Base-by-base conservation (phyloP, 2,888 invertebrate species). In the Chymomyza amoena region DNA sequence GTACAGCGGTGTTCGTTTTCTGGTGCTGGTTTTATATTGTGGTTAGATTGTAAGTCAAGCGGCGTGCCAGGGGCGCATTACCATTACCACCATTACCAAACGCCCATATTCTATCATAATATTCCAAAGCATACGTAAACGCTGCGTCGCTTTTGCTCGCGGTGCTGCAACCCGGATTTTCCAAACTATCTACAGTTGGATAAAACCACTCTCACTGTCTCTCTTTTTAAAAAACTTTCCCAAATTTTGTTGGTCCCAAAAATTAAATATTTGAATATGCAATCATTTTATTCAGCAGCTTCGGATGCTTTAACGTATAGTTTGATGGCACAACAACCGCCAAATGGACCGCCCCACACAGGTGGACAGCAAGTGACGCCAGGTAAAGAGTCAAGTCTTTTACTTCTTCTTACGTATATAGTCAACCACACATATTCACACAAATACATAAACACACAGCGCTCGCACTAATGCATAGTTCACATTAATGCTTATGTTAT, bases 291-390 rank as follows among this genome's bases (percentile, higher is more conserved):
- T 82, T 72, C 79, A 91, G 91, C 89, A 86, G 85, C 89, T 86
- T 85, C 89, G 88, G 91, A 91, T 90, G 90, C 89, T 71, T 88
- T 90, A 87, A 90, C 90, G 79, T 89, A 89, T 85, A 90, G 88
- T 89, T 89, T 91, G 89, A 91, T 91, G 91, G 90, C 91, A 81
- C 91, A 91, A 71, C 91, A 91, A 90, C 81, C 89, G 78, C 84
- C 90, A 72, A 88, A 83, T 78, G 91, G 90, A 85, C 87, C 89
- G 81, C 84, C 89, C 73, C 84, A 84, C 75, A 83, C 87, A 78
- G 88, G 88, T 87, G 90, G 88, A 79, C 86, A 83, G 70, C 89
- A 89, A 82, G 54, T 88, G 75, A 88, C 82, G 75, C 76, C 90
- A 90, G 89, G 90, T 90, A 89, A 89, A 78, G 71, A 51, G 15